phyloP scores from a whole-genome alignment of 2,113 vertebrate species.

The Vimba vimba region DNA sequence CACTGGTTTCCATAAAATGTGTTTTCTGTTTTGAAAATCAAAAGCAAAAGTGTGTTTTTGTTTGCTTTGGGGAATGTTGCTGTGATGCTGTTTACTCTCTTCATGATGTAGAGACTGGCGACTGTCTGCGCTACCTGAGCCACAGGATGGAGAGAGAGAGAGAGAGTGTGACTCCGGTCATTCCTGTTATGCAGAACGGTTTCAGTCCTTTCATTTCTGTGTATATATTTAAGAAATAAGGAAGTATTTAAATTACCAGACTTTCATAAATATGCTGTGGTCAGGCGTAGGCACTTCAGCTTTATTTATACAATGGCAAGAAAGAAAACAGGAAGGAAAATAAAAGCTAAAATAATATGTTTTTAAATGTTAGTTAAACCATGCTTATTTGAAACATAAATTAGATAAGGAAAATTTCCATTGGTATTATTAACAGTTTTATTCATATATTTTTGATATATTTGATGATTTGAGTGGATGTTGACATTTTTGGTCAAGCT shows the following conservation, averaged over 20 bases:
- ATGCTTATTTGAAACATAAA: neutral
- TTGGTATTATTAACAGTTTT: too few species aligned
- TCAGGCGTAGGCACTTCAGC: neutral
- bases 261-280: neutral
- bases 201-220: neutral
- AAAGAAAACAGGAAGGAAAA: neutral
- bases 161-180: neutral
- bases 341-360: neutral
- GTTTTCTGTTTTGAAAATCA: slow-evolving; percentile 36
- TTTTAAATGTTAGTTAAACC: neutral
- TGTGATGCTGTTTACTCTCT: slow-evolving; percentile 43
- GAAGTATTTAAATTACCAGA: neutral
- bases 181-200: neutral
- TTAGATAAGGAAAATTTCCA: neutral
- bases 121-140: slow-evolving; percentile 18
- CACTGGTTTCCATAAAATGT: slow-evolving; percentile 22
- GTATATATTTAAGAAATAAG: neutral
- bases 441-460: too few species aligned
- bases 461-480: neutral
- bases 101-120: slow-evolving; percentile 54
- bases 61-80: slow-evolving; percentile 58
- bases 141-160: slow-evolving; percentile 15
- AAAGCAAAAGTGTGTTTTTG: slow-evolving; percentile 52
- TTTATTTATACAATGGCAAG: neutral
- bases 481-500: neutral